A percentile compares a stretch with the other conserved stretches of the same genome.
Evolutionary conservation across 2,888 invertebrate species (phyloP).

Genomic region (Eulithis prunata): DNA sequence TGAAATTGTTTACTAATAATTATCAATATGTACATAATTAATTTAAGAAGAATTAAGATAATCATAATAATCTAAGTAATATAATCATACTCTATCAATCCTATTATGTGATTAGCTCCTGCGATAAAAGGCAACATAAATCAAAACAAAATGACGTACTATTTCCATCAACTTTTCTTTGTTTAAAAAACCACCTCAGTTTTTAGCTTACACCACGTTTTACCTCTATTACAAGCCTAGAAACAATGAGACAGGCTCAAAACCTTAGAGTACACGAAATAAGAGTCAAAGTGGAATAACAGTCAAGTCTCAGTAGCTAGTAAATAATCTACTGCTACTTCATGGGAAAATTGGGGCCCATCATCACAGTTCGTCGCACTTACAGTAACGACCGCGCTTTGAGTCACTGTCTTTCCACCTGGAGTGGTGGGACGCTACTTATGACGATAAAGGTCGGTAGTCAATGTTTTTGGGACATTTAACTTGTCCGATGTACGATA

Average conservation of each 20-base stretch:
- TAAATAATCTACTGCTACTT: constrained; percentile 8
- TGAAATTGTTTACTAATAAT: too few species aligned
- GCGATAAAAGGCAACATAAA: not conserved
- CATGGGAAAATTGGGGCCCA: constrained; percentile 29
- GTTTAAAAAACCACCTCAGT: not conserved
- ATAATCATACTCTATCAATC: too few species aligned
- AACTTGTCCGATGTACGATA: too few species aligned
- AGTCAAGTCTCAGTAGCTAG: constrained; percentile 8
- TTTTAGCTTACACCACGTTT: constrained; percentile 1
- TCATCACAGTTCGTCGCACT: constrained; percentile 33
- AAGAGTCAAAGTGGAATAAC: constrained; percentile 7
- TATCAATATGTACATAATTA: too few species aligned
- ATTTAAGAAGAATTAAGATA: too few species aligned
- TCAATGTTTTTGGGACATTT: not conserved
- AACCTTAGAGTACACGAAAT: not conserved
- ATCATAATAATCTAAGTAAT: too few species aligned
- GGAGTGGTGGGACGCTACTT: constrained; percentile 17
- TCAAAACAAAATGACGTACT: not conserved
- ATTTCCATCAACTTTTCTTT: constrained; percentile 5
- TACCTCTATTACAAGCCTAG: not conserved
- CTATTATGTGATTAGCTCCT: too few species aligned
- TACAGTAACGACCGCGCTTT: constrained; percentile 26
- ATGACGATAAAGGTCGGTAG: not conserved
- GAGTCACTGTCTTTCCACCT: constrained; percentile 24
- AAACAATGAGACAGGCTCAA: not conserved